Evolutionary conservation across 2,888 invertebrate genomes (phyloP), one percentile per base, ranked within the genome.

Genomic region (Tigriopus californicus): DNA sequence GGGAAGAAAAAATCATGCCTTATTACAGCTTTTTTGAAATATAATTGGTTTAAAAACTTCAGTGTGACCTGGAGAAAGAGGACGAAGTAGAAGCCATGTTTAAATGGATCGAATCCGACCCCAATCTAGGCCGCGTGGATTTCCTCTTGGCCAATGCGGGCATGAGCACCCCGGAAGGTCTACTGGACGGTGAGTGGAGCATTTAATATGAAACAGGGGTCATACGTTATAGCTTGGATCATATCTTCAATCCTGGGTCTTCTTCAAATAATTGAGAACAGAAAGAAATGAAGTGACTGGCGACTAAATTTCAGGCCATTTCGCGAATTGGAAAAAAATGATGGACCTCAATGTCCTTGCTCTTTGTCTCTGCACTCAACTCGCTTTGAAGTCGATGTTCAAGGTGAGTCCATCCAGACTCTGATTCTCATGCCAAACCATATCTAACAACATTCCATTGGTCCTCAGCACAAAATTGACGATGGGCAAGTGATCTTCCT

Each of bases 71-170:
- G 12, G 63, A 63, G 8, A 65, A 67, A 44, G 68, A 69, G 55
- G 67, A 67, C 1, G 67, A 70, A 18, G 67, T 71, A 15, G 47
- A 65, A 46, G 60, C 64, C n/a, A 68, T 71, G 69, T 70, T 71
- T 63, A 62, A 65, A 5, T 63, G 60, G 48, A 68, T 71, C 60
- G 64, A 65, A 12, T 12, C 22, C 20, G 11, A 57, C 22, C 18
- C 61, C 10, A 61, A 62, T 2, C 61, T 60, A 22, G 70, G 70
- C 13, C 67, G 68, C 5, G 66, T 72, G 4, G 70, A 72, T 62
- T 66, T 71, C 1, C 69, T 68, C 62, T 62, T 72, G 40, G 70
- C 70, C 63, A 70, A 70, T 63, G 71, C 71, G 4, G 71, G 70
- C 5, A 60, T 70, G 8, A 63, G 66, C 6, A 64, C 66, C 25